Evolutionary conservation across 1,140 invertebrate species (phyloP).

Genomic region (Drosophila tristis): DNA sequence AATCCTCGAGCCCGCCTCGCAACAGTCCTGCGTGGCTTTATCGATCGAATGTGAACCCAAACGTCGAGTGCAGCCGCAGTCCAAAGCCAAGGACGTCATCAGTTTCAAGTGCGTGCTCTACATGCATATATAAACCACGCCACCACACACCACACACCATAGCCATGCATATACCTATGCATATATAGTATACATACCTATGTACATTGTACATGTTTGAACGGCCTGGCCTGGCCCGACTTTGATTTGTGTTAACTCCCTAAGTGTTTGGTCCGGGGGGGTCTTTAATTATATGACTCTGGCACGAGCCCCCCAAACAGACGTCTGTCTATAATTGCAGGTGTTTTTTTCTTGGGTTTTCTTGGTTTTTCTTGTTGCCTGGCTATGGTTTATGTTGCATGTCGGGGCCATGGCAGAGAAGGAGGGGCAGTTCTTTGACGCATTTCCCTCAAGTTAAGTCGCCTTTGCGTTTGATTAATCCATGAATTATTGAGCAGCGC

Average conservation of each 20-base stretch:
- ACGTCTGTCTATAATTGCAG: constrained; percentile 40
- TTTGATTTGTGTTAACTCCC: constrained; percentile 40
- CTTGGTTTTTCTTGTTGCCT: constrained; percentile 12
- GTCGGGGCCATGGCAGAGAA: background rate
- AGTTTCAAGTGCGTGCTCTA: constrained; percentile 69
- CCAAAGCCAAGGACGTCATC: constrained; percentile 76
- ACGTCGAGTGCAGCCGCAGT: constrained; percentile 38
- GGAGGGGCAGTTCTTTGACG: constrained; percentile 31
- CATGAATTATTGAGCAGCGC: constrained; percentile 19
- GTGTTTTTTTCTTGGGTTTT: constrained; percentile 15
- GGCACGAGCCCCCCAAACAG: constrained; percentile 43
- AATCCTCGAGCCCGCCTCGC: constrained; percentile 12
- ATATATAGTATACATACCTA: background rate
- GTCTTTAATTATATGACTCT: constrained; percentile 45
- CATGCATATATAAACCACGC: constrained; percentile 7
- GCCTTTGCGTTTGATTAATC: constrained; percentile 25
- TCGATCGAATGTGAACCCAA: constrained; percentile 66
- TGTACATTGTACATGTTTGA: background rate
- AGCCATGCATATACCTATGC: constrained; percentile 8
- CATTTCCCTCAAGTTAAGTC: constrained; percentile 16
- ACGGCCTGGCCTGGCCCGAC: constrained; percentile 5
- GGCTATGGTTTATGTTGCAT: constrained; percentile 33
- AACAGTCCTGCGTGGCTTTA: constrained; percentile 58
- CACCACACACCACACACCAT: background rate
- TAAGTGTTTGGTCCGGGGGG: constrained; percentile 5